phyloP scores from a whole-genome alignment of 2,113 vertebrate genomes.

The Camelus bactrianus region DNA sequence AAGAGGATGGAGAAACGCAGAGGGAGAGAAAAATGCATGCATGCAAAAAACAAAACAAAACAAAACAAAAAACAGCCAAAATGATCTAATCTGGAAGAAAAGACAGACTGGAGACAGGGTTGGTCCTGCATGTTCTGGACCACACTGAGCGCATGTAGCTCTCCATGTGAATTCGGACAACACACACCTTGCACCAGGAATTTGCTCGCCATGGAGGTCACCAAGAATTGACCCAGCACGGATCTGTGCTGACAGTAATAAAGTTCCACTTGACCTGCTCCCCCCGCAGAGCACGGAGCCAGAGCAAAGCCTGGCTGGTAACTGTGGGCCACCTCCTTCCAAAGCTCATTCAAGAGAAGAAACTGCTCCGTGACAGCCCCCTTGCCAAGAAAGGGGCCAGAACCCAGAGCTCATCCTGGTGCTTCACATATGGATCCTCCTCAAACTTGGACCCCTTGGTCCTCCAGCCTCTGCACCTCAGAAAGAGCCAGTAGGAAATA shows the following conservation, averaged over 20 bases:
- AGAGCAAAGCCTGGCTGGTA: too few species aligned
- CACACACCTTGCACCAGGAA: background rate
- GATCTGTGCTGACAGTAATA: background rate
- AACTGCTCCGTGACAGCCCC: accelerated
- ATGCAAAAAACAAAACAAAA: too few species aligned
- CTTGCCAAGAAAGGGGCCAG: accelerated
- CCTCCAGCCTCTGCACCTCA: background rate
- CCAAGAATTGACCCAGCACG: too few species aligned
- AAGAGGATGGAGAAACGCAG: background rate
- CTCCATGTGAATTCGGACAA: background rate
- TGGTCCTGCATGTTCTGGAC: background rate
- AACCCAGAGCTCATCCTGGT: background rate
- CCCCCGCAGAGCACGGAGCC: accelerated
- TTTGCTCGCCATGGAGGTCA: background rate
- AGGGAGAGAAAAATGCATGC: background rate
- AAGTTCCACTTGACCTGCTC: background rate
- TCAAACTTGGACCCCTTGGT: too few species aligned
- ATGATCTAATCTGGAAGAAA: background rate
- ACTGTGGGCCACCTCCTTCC: accelerated
- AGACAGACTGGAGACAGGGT: background rate
- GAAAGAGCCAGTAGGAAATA: background rate
- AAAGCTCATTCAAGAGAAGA: background rate
- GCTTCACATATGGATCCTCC: accelerated
- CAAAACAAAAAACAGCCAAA: background rate
- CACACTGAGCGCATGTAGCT: background rate